Evolutionary conservation across 2,888 invertebrate genomes (phyloP), one percentile per base, ranked within the genome.

Genomic region (Drosophila recens): DNA sequence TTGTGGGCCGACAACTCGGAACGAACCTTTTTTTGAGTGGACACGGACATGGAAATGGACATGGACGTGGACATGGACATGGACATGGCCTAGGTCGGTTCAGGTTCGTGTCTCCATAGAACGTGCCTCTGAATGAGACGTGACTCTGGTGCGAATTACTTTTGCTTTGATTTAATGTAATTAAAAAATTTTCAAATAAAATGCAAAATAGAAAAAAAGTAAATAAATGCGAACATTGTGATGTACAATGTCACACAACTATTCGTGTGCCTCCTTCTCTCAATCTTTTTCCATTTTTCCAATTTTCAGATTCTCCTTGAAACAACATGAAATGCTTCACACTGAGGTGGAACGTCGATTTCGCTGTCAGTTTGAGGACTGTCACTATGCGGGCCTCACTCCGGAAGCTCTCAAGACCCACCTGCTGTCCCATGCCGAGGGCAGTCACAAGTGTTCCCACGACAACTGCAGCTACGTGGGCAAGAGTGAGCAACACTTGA

Each of bases 241-340:
- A 80, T 63, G 62, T 54, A 20, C 27, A 72, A 33, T 64, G 64
- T 72, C 67, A 72, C 57, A 67, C 11, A 43, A 52, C 61, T 52
- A 34, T 49, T 34, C 10, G 33, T 56, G 17, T 27, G 13, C 17
- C 15, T 42, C 27, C 4, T 34, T 20, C 4, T n/a, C 58, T 3
- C 8, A 38, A 27, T 34, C 27, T 46, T 10, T 40, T 23, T 43
- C n/a, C n/a, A 8, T 13, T 38, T n/a, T n/a, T n/a, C n/a, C n/a
- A n/a, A n/a, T n/a, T n/a, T n/a, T 6, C 57, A 95, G 95, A 77
- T 93, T 94, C 72, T 93, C 94, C 54, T 92, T 95, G 8, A 93
- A 94, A 67, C 94, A 95, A 78, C 95, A 96, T 90, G 94, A 94
- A 92, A 90, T 93, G 54, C 93, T 93, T 27, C 95, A 95, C 87